Evolutionary conservation across 2,888 invertebrate species (phyloP).

Genomic region (Heliconius hortense): DNA sequence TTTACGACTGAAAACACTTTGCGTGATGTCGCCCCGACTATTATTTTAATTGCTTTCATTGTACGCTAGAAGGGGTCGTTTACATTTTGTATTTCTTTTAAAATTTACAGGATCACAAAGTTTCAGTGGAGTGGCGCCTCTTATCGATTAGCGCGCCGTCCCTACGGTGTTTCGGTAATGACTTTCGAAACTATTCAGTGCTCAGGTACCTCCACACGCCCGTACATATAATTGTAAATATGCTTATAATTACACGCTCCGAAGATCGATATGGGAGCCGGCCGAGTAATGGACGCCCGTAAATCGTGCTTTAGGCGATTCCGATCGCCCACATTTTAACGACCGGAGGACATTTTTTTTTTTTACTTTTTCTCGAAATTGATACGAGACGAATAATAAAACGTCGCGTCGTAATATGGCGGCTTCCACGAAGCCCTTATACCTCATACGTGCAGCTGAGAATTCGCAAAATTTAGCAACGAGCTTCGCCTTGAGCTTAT

Average conservation of each 20-base stretch:
- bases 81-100: conserved; percentile 55
- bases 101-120: conserved; percentile 55
- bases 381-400: conserved; percentile 58
- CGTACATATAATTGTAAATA: conserved; percentile 46
- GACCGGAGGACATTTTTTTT: conserved; percentile 40
- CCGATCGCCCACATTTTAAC: conserved; percentile 52
- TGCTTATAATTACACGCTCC: conserved; percentile 59
- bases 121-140: conserved; percentile 52
- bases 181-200: conserved; percentile 61
- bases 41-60: conserved; percentile 79
- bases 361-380: conserved; percentile 52
- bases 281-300: conserved; percentile 44
- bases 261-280: conserved; percentile 54
- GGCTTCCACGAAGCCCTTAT: conserved; percentile 41
- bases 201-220: conserved; percentile 24
- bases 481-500: conserved; percentile 42
- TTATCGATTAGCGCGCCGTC: conserved; percentile 50
- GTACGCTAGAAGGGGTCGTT: conserved; percentile 62
- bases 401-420: conserved; percentile 41
- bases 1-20: conserved; percentile 62
- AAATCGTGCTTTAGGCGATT: conserved; percentile 56
- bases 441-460: conserved; percentile 34
- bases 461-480: conserved; percentile 34
- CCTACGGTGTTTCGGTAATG: conserved; percentile 54
- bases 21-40: conserved; percentile 71